A percentile compares a stretch with the other conserved stretches of the same genome.
phyloP scores from a whole-genome alignment of 2,113 vertebrate species.

The Seriola rivoliana region DNA sequence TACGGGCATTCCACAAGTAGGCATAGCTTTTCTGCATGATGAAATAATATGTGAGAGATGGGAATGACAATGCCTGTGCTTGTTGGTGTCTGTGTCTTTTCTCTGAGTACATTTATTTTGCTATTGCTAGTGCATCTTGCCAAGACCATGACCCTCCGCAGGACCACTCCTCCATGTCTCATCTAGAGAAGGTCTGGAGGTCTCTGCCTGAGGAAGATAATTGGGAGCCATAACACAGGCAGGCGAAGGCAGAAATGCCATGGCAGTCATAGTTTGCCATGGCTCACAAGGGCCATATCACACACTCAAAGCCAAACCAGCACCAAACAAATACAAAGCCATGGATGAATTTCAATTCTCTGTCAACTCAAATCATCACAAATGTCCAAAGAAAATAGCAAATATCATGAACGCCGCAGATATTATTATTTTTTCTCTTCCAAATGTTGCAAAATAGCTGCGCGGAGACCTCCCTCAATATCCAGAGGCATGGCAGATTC shows the following conservation, averaged over 20 bases:
- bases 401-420: not conserved
- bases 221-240: slow-evolving; percentile 40
- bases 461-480: not conserved
- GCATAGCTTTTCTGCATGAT: slow-evolving; percentile 18
- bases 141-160: slow-evolving; percentile 55
- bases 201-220: slow-evolving; percentile 55
- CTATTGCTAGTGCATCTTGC: slow-evolving; percentile 18
- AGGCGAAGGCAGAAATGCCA: slow-evolving; percentile 39
- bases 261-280: slow-evolving; percentile 4
- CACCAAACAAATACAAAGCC: not conserved
- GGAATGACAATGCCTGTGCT: slow-evolving; percentile 6
- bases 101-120: not conserved
- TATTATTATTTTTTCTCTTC: not conserved
- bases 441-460: not conserved
- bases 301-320: not conserved
- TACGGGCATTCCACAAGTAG: not conserved
- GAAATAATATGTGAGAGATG: slow-evolving; percentile 16
- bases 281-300: not conserved
- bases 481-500: not conserved
- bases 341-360: not conserved
- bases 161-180: slow-evolving; percentile 29
- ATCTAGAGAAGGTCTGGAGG: slow-evolving; percentile 33
- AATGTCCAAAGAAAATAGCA: not conserved
- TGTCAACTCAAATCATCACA: not conserved
- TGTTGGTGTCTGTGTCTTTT: slow-evolving; percentile 1